phyloP scores from a whole-genome alignment of 1,140 invertebrate species.

The Aphaenogaster rudis region DNA sequence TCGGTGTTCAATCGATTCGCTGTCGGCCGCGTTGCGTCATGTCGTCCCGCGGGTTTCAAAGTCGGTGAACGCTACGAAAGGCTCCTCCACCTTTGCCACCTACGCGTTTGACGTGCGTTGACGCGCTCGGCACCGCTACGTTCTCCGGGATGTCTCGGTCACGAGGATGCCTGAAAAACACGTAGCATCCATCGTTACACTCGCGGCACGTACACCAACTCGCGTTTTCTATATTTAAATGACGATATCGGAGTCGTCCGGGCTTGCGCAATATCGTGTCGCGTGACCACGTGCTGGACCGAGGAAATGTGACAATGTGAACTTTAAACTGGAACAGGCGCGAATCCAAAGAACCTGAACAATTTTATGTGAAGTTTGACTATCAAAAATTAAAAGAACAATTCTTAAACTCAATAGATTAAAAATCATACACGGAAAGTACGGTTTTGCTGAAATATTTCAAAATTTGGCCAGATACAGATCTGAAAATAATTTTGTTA shows the following conservation, averaged over 20 bases:
- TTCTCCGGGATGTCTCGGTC: constrained; percentile 8
- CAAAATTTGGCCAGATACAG: no score
- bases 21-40: constrained; percentile 55
- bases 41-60: background rate
- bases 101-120: constrained; percentile 10
- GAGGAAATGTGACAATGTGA: background rate
- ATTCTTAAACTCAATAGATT: no score
- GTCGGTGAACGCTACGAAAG: background rate
- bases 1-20: constrained; percentile 47
- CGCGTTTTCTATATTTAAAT: constrained; percentile 69
- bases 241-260: constrained; percentile 40
- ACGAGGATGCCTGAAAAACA: constrained; percentile 58
- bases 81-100: constrained; percentile 19
- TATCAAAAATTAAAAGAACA: background rate
- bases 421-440: no score
- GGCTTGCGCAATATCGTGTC: constrained; percentile 40
- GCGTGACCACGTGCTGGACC: constrained; percentile 24
- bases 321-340: background rate
- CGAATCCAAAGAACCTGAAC: no score
- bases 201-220: constrained; percentile 1
- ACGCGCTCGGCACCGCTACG: background rate
- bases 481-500: no score
- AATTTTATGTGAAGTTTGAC: background rate
- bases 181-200: constrained; percentile 3
- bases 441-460: no score